Base-by-base conservation (phyloP, 2,113 vertebrate species). In the Coracopsis vasa region DNA sequence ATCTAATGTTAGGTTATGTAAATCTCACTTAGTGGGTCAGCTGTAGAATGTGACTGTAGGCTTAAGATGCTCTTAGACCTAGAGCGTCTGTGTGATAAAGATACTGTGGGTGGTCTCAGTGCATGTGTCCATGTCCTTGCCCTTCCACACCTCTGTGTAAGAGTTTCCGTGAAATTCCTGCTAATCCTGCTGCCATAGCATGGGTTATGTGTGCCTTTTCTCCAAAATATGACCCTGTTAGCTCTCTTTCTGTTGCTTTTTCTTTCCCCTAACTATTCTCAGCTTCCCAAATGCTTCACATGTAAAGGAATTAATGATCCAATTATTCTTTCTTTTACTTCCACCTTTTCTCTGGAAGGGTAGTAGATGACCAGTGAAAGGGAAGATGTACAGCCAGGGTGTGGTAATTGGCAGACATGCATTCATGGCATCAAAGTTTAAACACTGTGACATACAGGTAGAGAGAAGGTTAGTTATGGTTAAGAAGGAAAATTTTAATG, bases 331-430 rank as follows among this genome's bases (percentile, higher is more conserved):
- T 75, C 12, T 20, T 48, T 41, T 75, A 25, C 25, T 3, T 71
- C 21, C 3, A 14, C 5, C 10, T 84, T 90, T 90, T 23, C 1
- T 73, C 70, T 90, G 51, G 41, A 62, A 54, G 19, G 13, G 28
- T 33, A 37, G 41, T 56, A 41, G 19, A 12, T 69, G 33, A 54
- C 18, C 37, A 67, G 47, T 83, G 47, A 60, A 90, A 67, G 25
- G 42, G 33, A 35, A 50, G 51, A 50, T 48, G 20, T 58, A 6
- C 0, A 0, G 42, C 65, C n/a, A 48, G 1, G 18, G 23, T 82
- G 17, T 75, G 39, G 90, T 58, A 83, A 82, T 4, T 72, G 48
- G 27, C 39, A 75, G 33, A 28, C 27, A 2, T 42, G 13, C 45
- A 41, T 80, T 86, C 14, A 20, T 69, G 62, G n/a, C 11, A 13